These are phyloP conservation scores for Ageneiosus marmoratus DNA, from an alignment of 2,113 vertebrate genomes.

Conservation along the genomic window DNA sequence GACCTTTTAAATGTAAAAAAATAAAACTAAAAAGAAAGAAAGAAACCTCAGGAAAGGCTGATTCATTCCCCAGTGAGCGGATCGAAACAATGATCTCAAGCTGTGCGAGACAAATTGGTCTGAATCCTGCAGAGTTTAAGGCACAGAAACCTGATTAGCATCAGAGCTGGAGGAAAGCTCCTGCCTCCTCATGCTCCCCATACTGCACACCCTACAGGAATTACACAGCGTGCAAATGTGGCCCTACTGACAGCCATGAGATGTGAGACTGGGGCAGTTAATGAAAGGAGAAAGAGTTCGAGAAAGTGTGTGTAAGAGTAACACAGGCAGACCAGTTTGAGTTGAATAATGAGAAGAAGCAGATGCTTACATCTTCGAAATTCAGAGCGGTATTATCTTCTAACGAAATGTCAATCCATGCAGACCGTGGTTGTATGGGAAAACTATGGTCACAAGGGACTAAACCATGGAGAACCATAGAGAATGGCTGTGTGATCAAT, in stretches of 20 bases:
- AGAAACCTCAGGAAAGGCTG: conserved; percentile 55
- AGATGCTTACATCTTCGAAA: conserved; percentile 12
- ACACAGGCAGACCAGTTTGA: conserved; percentile 7
- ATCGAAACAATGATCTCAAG: conserved; percentile 71
- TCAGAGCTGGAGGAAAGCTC: conserved; percentile 48
- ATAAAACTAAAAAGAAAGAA: not conserved
- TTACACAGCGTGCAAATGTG: conserved; percentile 43
- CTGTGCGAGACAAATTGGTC: conserved; percentile 72
- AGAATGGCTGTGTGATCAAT: conserved; percentile 13
- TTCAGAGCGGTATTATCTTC: conserved; percentile 24
- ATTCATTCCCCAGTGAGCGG: conserved; percentile 57
- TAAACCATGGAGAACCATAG: not conserved
- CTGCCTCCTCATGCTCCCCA: conserved; percentile 28
- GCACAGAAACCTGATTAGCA: conserved; percentile 63
- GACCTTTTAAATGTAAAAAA: not conserved
- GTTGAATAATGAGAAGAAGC: conserved; percentile 33
- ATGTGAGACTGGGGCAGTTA: conserved; percentile 40
- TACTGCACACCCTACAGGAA: conserved; percentile 26
- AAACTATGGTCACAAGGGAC: too few species aligned
- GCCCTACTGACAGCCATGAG: conserved; percentile 32
- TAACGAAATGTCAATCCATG: conserved; percentile 28
- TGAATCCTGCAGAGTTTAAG: conserved; percentile 66
- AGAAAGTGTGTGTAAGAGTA: conserved; percentile 26
- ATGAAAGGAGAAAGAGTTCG: conserved; percentile 36
- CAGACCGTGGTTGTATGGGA: conserved; percentile 19